phyloP scores from a whole-genome alignment of 2,888 invertebrate genomes.

The Iselma pallidipennis region DNA sequence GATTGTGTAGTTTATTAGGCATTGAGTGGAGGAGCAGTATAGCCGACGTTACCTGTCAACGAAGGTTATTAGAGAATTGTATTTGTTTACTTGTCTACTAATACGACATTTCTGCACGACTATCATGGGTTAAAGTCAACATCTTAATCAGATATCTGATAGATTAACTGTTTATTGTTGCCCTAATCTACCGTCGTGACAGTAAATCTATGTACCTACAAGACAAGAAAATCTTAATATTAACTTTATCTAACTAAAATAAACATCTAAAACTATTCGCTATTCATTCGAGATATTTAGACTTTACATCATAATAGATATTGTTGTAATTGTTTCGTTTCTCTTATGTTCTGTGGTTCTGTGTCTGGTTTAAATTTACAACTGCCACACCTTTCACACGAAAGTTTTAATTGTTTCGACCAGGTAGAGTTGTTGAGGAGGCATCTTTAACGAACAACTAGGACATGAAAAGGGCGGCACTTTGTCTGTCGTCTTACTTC shows the following conservation, averaged over 20 bases:
- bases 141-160: background rate
- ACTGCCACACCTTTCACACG: background rate
- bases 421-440: conserved; percentile 5
- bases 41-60: conserved; percentile 7
- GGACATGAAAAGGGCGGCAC: conserved; percentile 19
- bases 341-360: too few species aligned
- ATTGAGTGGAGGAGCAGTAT: conserved; percentile 7
- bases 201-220: background rate
- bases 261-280: background rate
- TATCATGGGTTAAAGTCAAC: background rate
- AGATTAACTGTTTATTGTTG: background rate
- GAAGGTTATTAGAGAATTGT: too few species aligned
- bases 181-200: background rate
- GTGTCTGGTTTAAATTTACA: background rate
- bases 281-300: background rate
- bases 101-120: background rate
- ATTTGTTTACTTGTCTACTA: background rate
- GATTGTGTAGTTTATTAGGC: conserved; percentile 28
- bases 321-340: background rate
- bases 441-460: background rate
- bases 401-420: background rate
- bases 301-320: background rate
- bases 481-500: background rate
- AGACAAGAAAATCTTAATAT: background rate
- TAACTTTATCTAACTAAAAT: background rate